Evolutionary conservation across 1,140 invertebrate genomes (phyloP).

Genomic region (Pachyrhynchus sulphureomaculatus): DNA sequence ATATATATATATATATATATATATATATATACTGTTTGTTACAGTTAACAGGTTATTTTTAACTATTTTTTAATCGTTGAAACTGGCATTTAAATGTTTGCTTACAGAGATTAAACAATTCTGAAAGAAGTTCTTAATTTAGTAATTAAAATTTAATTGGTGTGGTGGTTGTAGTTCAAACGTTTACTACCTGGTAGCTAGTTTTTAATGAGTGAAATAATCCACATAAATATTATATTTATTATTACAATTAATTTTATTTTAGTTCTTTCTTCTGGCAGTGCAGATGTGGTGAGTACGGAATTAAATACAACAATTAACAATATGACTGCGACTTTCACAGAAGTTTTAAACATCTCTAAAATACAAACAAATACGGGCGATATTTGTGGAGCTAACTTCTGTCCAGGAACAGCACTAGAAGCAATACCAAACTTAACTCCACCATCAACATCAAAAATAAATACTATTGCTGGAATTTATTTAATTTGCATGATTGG

Average conservation of each 20-base stretch:
- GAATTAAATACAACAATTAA: slow-evolving; percentile 1
- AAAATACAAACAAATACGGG: not conserved
- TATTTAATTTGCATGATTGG: slow-evolving; percentile 77
- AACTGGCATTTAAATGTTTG: too few relatives aligned
- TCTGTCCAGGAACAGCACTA: slow-evolving; percentile 58
- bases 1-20: too few relatives aligned
- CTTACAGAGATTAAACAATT: too few relatives aligned
- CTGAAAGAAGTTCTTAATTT: too few relatives aligned
- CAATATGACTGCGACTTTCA: slow-evolving; percentile 21
- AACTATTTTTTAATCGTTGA: too few relatives aligned
- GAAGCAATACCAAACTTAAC: slow-evolving; percentile 64
- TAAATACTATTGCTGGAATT: slow-evolving; percentile 78
- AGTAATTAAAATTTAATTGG: too few relatives aligned
- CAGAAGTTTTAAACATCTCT: slow-evolving; percentile 4
- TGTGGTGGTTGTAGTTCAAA: too few relatives aligned
- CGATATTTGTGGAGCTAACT: slow-evolving; percentile 73
- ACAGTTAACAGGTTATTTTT: too few relatives aligned
- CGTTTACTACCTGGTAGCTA: too few relatives aligned
- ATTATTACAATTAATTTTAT: not conserved
- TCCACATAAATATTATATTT: too few relatives aligned
- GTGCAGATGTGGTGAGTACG: slow-evolving; percentile 32
- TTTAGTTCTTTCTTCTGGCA: slow-evolving; percentile 54
- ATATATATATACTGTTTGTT: too few relatives aligned
- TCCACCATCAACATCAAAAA: slow-evolving; percentile 68
- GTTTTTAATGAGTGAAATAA: too few relatives aligned